Evolutionary conservation across 35 echinoderm and acorn worm species (phyloP), one percentile per base, ranked within the genome.

Genomic region (Ophiothrix spiculata): DNA sequence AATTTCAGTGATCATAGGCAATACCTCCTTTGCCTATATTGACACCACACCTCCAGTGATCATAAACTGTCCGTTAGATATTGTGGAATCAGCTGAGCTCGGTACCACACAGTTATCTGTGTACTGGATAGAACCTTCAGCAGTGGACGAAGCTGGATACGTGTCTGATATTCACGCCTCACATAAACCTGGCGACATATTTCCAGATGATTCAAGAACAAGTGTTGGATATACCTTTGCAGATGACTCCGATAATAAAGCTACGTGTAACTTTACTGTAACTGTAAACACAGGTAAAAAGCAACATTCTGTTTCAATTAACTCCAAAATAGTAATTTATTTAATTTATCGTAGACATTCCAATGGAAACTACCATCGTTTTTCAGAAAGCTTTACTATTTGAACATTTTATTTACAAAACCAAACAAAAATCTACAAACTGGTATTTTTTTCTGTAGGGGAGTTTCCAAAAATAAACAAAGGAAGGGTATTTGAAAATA

Each of bases 211-310:
- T 12, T 69, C 60, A 0, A 34, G 39, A 32, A 88, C 86, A 25
- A 56, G 6, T 38, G 56, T 88, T 16, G 69, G 12, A 31, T 88
- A 88, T 39, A 80, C 54, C 36, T 88, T 88, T 79, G 14, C 54
- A 1, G 86, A 88, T 74, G 11, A 34, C 8, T 32, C 76, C 0
- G 56, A 78, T 0, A 88, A 88, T 56, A 31, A 45, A 36, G 86
- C 77, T 23, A 37, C 34, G 13, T 88, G 86, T 63, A 29, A 13
- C 8, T 88, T 88, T 56, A 12, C 49, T 28, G 86, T 88, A 38
- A 69, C 86, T 21, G 39, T 88, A 13, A 37, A n/a, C n/a, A n/a
- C n/a, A n/a, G n/a, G n/a, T n/a, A n/a, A n/a, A n/a, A n/a, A n/a
- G n/a, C n/a, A n/a, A n/a, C n/a, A n/a, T n/a, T n/a, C n/a, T n/a